Evolutionary conservation across 2,113 vertebrate species (phyloP).

Genomic region (Eretmochelys imbricata): DNA sequence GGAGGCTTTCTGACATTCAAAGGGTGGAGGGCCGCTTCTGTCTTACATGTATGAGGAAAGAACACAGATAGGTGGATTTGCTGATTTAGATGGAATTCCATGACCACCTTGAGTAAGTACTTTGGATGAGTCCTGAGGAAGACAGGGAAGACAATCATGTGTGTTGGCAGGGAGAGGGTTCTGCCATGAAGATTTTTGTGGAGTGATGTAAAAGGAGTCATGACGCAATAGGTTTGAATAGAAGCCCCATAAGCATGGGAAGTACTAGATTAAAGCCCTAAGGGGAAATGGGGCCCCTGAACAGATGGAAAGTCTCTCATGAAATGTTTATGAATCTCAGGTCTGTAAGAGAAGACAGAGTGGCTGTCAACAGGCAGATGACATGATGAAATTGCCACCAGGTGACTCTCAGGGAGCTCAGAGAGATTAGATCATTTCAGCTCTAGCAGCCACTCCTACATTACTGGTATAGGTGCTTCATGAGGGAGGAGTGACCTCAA

Average conservation of each 20-base stretch:
- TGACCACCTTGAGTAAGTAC: not conserved
- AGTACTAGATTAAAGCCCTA: not conserved
- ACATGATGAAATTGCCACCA: not conserved
- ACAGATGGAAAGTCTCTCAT: not conserved
- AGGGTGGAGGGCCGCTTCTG: not conserved
- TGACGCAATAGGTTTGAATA: not conserved
- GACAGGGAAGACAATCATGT: not conserved
- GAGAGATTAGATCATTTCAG: too few relatives aligned
- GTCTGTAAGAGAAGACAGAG: not conserved
- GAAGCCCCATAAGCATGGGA: not conserved
- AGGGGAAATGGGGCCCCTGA: not conserved
- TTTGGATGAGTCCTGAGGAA: not conserved
- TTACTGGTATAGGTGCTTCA: too few relatives aligned
- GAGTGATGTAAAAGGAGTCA: not conserved
- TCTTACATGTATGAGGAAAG: not conserved
- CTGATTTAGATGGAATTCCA: not conserved
- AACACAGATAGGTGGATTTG: not conserved
- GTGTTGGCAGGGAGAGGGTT: not conserved
- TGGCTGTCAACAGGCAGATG: not conserved
- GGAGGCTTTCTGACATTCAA: not conserved
- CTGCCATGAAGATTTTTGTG: not conserved
- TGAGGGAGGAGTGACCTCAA: too few relatives aligned
- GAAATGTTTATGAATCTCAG: not conserved
- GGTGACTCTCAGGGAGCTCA: too few relatives aligned
- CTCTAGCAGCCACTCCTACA: too few relatives aligned